Evolutionary conservation across 1,140 invertebrate species (phyloP).

Genomic region (Saxidomus purpurata): DNA sequence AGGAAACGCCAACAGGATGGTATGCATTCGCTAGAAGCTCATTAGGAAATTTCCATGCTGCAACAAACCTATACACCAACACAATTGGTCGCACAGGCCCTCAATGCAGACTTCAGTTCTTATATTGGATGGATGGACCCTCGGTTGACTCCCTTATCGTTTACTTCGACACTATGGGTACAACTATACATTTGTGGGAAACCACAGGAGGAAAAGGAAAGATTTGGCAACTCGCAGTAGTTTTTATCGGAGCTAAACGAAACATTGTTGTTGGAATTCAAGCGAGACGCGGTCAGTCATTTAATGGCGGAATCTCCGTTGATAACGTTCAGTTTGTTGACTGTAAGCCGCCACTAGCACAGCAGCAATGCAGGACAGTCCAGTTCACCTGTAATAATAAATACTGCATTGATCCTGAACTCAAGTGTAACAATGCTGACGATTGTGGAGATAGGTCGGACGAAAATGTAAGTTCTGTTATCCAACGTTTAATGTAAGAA

Average conservation of each 20-base stretch:
- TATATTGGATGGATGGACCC: slow-evolving; percentile 78
- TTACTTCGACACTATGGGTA: slow-evolving; percentile 54
- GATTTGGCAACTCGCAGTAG: slow-evolving; percentile 71
- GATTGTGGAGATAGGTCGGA: slow-evolving; percentile 77
- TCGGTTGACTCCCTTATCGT: slow-evolving; percentile 75
- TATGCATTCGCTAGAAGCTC: slow-evolving; percentile 77
- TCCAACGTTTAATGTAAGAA: too few species aligned
- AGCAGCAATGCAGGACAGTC: slow-evolving; percentile 48
- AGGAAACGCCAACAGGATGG: slow-evolving; percentile 61
- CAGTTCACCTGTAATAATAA: slow-evolving; percentile 73
- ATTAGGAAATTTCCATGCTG: slow-evolving; percentile 67
- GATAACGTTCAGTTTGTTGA: slow-evolving; percentile 78
- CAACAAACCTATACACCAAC: slow-evolving; percentile 72
- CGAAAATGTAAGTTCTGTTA: slow-evolving; percentile 70
- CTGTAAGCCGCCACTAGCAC: slow-evolving; percentile 68
- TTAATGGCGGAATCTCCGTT: slow-evolving; percentile 75
- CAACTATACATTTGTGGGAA: slow-evolving; percentile 65
- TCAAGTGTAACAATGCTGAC: slow-evolving; percentile 76
- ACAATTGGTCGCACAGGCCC: slow-evolving; percentile 77
- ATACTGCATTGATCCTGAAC: slow-evolving; percentile 72
- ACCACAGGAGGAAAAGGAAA: slow-evolving; percentile 69
- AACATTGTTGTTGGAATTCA: slow-evolving; percentile 71
- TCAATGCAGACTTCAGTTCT: slow-evolving; percentile 77
- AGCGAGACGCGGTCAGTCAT: slow-evolving; percentile 69
- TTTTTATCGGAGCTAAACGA: slow-evolving; percentile 75